A percentile compares a stretch with the other conserved stretches of the same genome.
Conservation (phyloP, 2,797 vertebrate genomes). For the Emys orbicularis region DNA sequence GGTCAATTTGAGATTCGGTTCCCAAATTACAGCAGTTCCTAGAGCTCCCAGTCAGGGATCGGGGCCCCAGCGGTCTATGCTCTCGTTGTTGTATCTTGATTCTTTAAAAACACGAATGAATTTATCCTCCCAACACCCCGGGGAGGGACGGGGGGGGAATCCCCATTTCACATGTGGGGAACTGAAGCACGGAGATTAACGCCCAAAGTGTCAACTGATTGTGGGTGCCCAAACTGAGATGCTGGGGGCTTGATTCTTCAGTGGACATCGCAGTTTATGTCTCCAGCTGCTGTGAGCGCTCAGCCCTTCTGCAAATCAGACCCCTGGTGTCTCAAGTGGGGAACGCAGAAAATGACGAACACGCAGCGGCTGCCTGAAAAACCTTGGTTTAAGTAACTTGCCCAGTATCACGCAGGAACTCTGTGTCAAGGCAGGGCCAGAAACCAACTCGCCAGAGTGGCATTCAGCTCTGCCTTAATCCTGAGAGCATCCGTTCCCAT, state of each 20-base stretch:
- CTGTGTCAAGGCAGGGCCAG: background rate
- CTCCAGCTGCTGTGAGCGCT: no score
- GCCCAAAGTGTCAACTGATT: background rate
- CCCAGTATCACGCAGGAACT: background rate
- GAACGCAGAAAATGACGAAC: background rate
- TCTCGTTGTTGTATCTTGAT: background rate
- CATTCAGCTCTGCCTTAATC: background rate
- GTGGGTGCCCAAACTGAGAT: background rate
- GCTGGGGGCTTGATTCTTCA: background rate
- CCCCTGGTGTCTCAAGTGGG: background rate
- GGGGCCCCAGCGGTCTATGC: background rate
- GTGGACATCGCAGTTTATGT: background rate
- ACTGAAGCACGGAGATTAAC: background rate
- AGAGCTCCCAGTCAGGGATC: background rate
- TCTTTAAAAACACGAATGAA: background rate
- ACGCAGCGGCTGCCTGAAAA: background rate
- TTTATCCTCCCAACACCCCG: background rate
- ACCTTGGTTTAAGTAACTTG: background rate
- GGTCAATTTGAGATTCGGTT: background rate
- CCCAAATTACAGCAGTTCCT: background rate
- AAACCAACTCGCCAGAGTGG: background rate
- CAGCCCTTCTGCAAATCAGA: background rate
- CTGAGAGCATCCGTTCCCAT: background rate
- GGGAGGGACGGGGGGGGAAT: background rate
- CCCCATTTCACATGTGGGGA: background rate